These are phyloP conservation scores for Seriola quinqueradiata DNA, from an alignment of 2,113 vertebrate species.

Conservation along the genomic window DNA sequence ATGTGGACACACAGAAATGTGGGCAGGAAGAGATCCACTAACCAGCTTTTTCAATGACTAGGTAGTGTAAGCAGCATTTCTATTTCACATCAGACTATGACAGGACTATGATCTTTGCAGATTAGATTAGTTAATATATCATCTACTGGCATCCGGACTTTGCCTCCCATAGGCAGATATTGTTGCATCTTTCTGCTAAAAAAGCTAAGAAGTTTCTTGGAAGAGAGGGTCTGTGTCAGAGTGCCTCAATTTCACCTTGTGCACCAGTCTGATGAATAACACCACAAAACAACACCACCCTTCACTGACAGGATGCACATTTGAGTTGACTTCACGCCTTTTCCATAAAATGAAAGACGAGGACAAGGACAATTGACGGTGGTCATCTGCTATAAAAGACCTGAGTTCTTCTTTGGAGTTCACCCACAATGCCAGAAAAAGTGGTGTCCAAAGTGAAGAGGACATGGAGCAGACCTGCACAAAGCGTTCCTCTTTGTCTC, in stretches of 20 bases:
- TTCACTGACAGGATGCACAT: constrained; percentile 19
- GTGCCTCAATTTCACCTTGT: constrained; percentile 27
- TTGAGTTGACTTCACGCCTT: constrained; percentile 21
- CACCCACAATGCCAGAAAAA: constrained; percentile 40
- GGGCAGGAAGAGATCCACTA: background rate
- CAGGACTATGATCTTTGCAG: constrained; percentile 26
- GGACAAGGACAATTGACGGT: constrained; percentile 29
- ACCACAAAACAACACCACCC: background rate
- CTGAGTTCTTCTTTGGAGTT: constrained; percentile 23
- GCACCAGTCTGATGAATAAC: constrained; percentile 21
- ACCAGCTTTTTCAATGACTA: constrained; percentile 16
- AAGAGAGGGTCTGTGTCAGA: constrained; percentile 36
- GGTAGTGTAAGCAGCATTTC: constrained; percentile 12
- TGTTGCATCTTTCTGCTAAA: constrained; percentile 28
- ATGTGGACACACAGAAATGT: background rate
- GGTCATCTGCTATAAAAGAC: constrained; percentile 41
- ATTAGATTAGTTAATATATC: constrained; percentile 54
- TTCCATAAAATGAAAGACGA: constrained; percentile 34
- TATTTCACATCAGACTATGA: constrained; percentile 25
- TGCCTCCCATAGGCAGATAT: constrained; percentile 30
- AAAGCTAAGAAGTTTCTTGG: constrained; percentile 41
- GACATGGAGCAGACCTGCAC: constrained; percentile 2
- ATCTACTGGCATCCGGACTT: constrained; percentile 31
- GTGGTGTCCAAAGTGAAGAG: constrained; percentile 26
- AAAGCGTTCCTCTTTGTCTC: constrained; percentile 50